Percentiles rank a stretch among this genome's conserved stretches.
Evolutionary conservation across 2,888 invertebrate genomes (phyloP).

Genomic region (Uropetala carovei): DNA sequence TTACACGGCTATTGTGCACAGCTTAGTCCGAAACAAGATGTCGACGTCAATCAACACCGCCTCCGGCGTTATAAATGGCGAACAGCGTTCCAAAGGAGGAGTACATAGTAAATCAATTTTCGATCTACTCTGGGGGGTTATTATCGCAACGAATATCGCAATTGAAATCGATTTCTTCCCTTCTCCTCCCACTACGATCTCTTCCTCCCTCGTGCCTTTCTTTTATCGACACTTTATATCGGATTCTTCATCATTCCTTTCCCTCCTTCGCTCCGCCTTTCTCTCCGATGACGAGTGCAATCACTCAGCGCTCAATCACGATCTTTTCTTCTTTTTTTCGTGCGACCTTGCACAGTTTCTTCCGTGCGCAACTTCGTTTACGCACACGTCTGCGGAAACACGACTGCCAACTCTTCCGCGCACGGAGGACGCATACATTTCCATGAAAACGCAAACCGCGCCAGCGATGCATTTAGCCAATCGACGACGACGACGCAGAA

Average conservation of each 20-base stretch:
- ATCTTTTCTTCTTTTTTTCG: slow-evolving; percentile 11
- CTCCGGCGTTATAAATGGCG: too few relatives aligned
- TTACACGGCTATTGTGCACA: too few relatives aligned
- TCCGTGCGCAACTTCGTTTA: neutral
- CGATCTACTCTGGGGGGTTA: too few relatives aligned
- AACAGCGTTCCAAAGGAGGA: too few relatives aligned
- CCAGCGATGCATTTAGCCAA: neutral
- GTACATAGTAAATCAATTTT: too few relatives aligned
- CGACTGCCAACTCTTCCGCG: neutral
- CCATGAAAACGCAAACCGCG: slow-evolving; percentile 6
- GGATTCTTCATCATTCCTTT: neutral
- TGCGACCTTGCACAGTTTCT: neutral
- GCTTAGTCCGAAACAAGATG: too few relatives aligned
- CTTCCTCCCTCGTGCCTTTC: too few relatives aligned
- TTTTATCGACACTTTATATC: neutral
- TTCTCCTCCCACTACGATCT: neutral
- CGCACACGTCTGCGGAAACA: neutral
- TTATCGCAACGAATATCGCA: neutral
- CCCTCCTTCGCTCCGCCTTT: neutral
- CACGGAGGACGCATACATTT: neutral
- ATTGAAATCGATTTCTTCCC: neutral
- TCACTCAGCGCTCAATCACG: neutral
- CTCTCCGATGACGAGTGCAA: neutral
- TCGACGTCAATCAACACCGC: too few relatives aligned
- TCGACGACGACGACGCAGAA: neutral